Conservation (phyloP, 2,113 vertebrate genomes). For the Eulemur rufifrons region DNA sequence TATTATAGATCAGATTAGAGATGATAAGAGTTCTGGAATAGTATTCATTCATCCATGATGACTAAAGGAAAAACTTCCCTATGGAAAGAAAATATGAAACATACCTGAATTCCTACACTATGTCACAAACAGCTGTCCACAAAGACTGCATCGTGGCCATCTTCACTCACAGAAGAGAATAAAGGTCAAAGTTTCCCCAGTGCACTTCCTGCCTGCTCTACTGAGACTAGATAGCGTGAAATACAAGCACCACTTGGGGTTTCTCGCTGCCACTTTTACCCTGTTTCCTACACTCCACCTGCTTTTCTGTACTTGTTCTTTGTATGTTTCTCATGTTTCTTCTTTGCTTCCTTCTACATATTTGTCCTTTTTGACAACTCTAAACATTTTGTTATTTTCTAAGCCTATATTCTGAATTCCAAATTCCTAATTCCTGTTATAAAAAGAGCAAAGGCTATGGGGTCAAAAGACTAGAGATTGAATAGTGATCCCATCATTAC, state of each 20-base stretch:
- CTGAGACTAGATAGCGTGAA: not conserved
- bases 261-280: not conserved
- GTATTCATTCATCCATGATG: not conserved
- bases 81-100: not conserved
- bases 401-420: not conserved
- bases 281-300: not conserved
- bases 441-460: not conserved
- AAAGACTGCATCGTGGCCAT: not conserved
- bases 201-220: not conserved
- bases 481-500: not conserved
- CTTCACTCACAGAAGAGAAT: not conserved
- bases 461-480: not conserved
- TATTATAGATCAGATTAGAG: not conserved
- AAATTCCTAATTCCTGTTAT: conserved; percentile 3
- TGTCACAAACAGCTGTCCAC: not conserved
- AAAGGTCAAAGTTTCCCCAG: not conserved
- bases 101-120: not conserved
- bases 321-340: not conserved
- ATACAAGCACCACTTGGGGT: not conserved
- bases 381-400: not conserved
- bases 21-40: not conserved
- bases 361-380: not conserved
- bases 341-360: not conserved
- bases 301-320: not conserved
- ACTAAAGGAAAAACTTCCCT: not conserved